These are phyloP conservation scores for Reinhardtius hippoglossoides DNA, from an alignment of 2,113 vertebrate genomes.

Conservation along the genomic window DNA sequence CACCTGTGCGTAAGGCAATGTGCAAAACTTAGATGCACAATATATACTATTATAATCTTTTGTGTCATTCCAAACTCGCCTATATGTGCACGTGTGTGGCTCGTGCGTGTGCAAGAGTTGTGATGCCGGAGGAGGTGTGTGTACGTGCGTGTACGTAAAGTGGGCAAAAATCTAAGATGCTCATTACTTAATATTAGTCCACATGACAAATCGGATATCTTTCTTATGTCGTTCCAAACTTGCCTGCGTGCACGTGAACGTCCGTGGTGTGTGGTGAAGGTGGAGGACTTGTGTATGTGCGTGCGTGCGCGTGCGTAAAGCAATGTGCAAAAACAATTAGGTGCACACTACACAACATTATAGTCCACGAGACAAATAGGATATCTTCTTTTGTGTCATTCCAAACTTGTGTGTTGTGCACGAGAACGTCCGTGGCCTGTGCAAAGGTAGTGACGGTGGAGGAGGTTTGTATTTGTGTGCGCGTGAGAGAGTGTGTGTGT, in stretches of 20 bases:
- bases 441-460: not conserved
- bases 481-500: not conserved
- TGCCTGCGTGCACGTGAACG: conserved; percentile 27
- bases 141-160: conserved; percentile 15
- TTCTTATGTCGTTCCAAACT: conserved; percentile 32
- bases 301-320: not conserved
- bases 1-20: not conserved
- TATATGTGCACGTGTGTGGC: no score
- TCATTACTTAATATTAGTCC: conserved; percentile 32
- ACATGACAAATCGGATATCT: conserved; percentile 71
- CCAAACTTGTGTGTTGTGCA: not conserved
- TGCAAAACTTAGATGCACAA: no score
- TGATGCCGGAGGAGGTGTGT: no score
- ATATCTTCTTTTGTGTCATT: not conserved
- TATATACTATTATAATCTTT: no score
- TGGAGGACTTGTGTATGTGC: not conserved
- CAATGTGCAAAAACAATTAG: not conserved
- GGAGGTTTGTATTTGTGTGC: no score
- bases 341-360: not conserved
- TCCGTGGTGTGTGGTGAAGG: not conserved
- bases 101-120: no score
- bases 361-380: no score
- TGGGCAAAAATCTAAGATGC: conserved; percentile 54
- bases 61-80: no score
- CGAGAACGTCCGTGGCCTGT: not conserved